phyloP scores from a whole-genome alignment of 2,113 vertebrate species.

The Cariama cristata region DNA sequence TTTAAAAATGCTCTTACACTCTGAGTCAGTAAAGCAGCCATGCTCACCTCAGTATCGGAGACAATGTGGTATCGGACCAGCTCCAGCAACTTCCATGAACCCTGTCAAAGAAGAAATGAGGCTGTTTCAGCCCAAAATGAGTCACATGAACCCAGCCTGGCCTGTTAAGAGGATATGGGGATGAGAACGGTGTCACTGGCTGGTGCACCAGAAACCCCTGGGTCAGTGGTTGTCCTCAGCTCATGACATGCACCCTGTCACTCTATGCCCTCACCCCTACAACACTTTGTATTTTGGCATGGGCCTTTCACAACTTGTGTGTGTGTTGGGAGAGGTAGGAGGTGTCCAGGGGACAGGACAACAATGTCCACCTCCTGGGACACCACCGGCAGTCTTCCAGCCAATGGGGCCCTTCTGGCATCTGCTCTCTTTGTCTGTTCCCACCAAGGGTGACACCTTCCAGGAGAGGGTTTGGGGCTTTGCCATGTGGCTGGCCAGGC shows the following conservation, averaged over 20 bases:
- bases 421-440: background rate
- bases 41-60: conserved; percentile 74
- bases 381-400: background rate
- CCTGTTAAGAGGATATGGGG: too few relatives aligned
- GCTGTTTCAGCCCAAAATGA: background rate
- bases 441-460: background rate
- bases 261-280: background rate
- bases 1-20: background rate
- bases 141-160: background rate
- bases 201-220: background rate
- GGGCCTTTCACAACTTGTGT: background rate
- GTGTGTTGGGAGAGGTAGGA: background rate
- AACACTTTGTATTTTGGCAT: background rate
- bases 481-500: background rate
- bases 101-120: conserved; percentile 74
- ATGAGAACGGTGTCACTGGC: background rate
- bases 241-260: fast-evolving
- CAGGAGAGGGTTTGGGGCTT: background rate
- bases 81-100: conserved; percentile 86
- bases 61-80: conserved; percentile 89
- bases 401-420: background rate
- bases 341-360: background rate
- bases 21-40: background rate
- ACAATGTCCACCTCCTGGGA: background rate
- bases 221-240: background rate